A percentile compares a stretch with the other conserved stretches of the same genome.
phyloP scores from a whole-genome alignment of 2,113 vertebrate species.

The Onychorhynchus coronatus region DNA sequence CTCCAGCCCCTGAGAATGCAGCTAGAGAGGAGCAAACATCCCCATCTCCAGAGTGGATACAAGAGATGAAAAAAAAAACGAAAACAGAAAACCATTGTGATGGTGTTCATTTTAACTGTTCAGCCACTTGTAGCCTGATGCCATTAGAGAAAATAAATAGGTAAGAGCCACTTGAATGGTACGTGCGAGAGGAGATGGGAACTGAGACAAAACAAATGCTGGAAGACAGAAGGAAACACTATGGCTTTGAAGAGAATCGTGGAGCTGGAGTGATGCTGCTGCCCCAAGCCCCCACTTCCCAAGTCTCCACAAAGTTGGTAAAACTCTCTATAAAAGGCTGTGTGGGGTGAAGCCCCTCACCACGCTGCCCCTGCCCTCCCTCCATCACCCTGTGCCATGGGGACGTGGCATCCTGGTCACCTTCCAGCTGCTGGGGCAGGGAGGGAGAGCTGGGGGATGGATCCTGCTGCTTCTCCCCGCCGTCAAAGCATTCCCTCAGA shows the following conservation, averaged over 20 bases:
- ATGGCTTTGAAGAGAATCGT: not conserved
- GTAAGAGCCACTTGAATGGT: constrained; percentile 53
- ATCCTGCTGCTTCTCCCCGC: not conserved
- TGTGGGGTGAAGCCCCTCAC: rapidly evolving
- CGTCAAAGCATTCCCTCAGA: not conserved
- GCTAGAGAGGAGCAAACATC: not conserved
- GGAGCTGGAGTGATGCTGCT: not conserved
- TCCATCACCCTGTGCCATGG: not conserved
- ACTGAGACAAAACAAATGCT: constrained; percentile 23
- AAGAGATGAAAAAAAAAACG: not conserved
- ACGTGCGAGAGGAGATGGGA: not conserved
- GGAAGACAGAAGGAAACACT: not conserved
- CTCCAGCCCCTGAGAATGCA: not conserved
- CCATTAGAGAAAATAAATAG: constrained; percentile 47
- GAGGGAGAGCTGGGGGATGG: not conserved
- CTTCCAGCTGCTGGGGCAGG: rapidly evolving
- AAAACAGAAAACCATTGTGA: not conserved
- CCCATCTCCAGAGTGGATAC: not conserved
- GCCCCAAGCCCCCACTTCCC: not conserved
- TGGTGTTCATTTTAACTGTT: constrained; percentile 48
- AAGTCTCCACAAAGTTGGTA: rapidly evolving
- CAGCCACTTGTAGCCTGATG: constrained; percentile 55
- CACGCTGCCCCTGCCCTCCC: rapidly evolving
- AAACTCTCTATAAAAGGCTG: not conserved
- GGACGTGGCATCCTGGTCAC: rapidly evolving